Evolutionary conservation across 1,140 invertebrate species (phyloP), one percentile per base, ranked within the genome.

Genomic region (Thereuonema tuberculata): DNA sequence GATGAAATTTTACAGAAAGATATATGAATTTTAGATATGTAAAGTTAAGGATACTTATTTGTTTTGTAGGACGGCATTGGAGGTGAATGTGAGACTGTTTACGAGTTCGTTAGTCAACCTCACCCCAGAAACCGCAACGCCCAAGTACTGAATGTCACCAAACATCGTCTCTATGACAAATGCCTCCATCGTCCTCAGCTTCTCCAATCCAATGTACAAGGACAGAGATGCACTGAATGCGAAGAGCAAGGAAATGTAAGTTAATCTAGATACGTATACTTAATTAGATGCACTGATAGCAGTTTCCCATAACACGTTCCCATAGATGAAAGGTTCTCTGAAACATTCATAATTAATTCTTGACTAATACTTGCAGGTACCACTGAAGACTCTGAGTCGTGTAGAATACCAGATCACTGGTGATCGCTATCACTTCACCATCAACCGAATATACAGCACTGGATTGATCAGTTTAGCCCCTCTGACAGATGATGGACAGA

Each of bases 71-170:
- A 54, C 55, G 58, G 61, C 3, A 31, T 62, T 49, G 57, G 57
- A 20, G 61, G 61, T 14, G 37, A 62, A 46, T 66, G 64, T 31
- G 61, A 66, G 28, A 66, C 64, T 9, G 43, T 56, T 1, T 66
- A 66, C 43, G 47, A 54, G 3, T 62, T 66, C 31, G 56, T 28
- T 31, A 54, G 55, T 37, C 29, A 56, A 15, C 63, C 63, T 27
- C 25, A 64, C 25, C 21, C 47, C 37, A 27, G 55, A 20, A 48
- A 37, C 31, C 57, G 53, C 0, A 24, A 60, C 29, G 57, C 63
- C 43, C 56, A 62, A 20, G 67, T 68, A 1, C 50, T 68, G 23
- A 68, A 68, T 37, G 61, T 68, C 1, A 68, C 67, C 47, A 68
- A 68, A 48, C 58, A 54, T 21, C 43, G 60, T 21, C 62, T 62